Percentiles rank a stretch among this genome's conserved stretches.
Conservation (phyloP, 2,888 invertebrate genomes). For the Drosophila affinis region DNA sequence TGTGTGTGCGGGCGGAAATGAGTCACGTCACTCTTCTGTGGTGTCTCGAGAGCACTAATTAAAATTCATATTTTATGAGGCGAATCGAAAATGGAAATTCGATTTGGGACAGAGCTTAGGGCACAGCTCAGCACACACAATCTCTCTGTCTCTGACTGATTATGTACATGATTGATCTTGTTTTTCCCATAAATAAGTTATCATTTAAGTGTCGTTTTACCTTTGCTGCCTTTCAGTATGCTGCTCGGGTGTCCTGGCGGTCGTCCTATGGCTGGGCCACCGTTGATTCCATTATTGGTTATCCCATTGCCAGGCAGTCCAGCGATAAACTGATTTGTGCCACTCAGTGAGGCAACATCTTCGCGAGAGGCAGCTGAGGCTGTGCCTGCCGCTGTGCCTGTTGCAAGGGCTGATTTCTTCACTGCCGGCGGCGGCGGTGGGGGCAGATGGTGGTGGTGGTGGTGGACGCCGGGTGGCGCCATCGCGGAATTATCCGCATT, state of each 20-base stretch:
- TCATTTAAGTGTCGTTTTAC: conserved; percentile 48
- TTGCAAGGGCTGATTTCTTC: conserved; percentile 47
- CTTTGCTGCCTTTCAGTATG: conserved; percentile 80
- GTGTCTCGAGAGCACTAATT: conserved; percentile 26
- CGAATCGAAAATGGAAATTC: conserved; percentile 25
- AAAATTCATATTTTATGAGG: conserved; percentile 37
- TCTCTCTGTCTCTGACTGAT: not conserved
- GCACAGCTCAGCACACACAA: not conserved
- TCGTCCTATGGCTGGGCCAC: conserved; percentile 36
- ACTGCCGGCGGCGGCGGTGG: conserved; percentile 60
- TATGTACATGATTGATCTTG: not conserved
- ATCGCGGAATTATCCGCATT: conserved; percentile 46
- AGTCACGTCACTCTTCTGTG: conserved; percentile 40
- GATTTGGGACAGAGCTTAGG: conserved; percentile 9
- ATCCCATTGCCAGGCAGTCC: conserved; percentile 34
- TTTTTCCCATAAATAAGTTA: not conserved
- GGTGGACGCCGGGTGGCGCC: conserved; percentile 52
- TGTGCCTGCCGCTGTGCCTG: conserved; percentile 8
- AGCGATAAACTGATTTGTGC: conserved; percentile 67
- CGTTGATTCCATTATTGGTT: conserved; percentile 46
- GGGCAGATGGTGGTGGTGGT: conserved; percentile 50
- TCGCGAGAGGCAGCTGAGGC: conserved; percentile 68
- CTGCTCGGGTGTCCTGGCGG: conserved; percentile 47
- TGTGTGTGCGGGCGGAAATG: conserved; percentile 60
- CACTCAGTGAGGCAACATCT: conserved; percentile 81